phyloP scores from a whole-genome alignment of 1,140 invertebrate genomes.

The Dolichoris vasculosae region DNA sequence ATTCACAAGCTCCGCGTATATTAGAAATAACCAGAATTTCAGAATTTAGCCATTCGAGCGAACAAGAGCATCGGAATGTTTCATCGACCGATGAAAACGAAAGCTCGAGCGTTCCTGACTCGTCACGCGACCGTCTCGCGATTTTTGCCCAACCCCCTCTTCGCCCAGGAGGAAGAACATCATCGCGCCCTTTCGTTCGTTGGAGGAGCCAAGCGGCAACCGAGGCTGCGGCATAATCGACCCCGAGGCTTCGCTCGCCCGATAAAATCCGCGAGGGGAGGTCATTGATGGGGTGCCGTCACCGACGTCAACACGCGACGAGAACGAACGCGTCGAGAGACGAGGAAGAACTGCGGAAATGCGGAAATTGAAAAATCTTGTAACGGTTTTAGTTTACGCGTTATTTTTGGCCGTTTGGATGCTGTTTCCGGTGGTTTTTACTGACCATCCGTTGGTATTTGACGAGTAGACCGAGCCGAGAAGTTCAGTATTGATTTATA shows the following conservation, averaged over 20 bases:
- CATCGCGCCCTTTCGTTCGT: background rate
- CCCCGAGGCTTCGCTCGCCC: background rate
- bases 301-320: no score
- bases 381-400: background rate
- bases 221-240: background rate
- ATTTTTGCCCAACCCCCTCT: background rate
- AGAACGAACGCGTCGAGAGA: no score
- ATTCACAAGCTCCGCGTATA: no score
- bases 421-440: no score
- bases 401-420: background rate
- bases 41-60: background rate
- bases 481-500: background rate
- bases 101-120: background rate
- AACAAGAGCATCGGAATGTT: background rate
- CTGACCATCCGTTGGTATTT: constrained; percentile 4
- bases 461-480: background rate
- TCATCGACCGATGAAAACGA: background rate
- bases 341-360: no score
- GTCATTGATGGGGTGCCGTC: no score
- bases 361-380: constrained; percentile 3
- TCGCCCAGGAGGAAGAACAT: background rate
- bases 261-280: background rate
- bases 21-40: background rate
- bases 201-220: no score
- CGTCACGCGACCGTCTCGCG: background rate